Percentiles rank a stretch among this genome's conserved stretches.
phyloP scores from a whole-genome alignment of 2,113 vertebrate genomes.

The Phalacrocorax aristotelis region DNA sequence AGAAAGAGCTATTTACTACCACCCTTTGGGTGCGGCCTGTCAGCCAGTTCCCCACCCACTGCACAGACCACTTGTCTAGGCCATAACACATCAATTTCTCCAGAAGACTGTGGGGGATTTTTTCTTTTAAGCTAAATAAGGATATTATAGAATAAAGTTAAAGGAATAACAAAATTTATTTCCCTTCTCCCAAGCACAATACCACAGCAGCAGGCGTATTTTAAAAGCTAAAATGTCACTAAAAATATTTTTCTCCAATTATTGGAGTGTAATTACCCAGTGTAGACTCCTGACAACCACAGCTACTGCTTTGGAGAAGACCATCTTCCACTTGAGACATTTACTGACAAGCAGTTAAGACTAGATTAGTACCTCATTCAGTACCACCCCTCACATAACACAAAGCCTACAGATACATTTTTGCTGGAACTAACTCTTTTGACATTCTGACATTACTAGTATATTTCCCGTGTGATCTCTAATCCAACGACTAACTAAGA shows the following conservation, averaged over 20 bases:
- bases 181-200: background rate
- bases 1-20: no score
- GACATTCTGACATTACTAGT: background rate
- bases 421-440: background rate
- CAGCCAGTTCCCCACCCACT: no score
- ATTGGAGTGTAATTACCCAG: background rate
- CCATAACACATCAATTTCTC: no score
- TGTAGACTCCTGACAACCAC: background rate
- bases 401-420: background rate
- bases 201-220: background rate
- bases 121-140: background rate
- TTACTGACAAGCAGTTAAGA: background rate
- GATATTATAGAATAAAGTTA: background rate
- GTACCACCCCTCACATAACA: background rate
- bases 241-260: background rate
- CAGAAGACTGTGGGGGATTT: no score
- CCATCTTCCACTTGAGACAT: background rate
- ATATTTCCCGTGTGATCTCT: background rate
- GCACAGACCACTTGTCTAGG: no score
- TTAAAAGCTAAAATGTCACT: background rate
- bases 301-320: background rate
- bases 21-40: no score
- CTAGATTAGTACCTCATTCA: accelerated
- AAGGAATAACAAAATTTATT: background rate
- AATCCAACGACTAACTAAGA: background rate